A percentile compares a stretch with the other conserved stretches of the same genome.
Conservation (phyloP, 2,113 vertebrate species). For the Syngnathoides biaculeatus region DNA sequence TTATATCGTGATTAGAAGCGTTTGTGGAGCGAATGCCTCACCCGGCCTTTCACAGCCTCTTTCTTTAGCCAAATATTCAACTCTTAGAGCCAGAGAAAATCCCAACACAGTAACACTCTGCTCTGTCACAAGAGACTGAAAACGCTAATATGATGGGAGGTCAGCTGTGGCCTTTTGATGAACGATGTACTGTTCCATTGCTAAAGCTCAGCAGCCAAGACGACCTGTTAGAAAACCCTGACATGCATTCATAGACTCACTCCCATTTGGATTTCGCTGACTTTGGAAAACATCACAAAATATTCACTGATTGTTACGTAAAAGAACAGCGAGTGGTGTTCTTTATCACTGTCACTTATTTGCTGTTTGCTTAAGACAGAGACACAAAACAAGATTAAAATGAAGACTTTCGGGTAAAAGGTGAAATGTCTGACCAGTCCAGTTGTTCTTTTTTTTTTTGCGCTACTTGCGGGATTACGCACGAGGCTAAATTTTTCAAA, state of each 20-base stretch:
- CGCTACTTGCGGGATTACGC: background rate
- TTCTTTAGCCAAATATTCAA: slow-evolving; percentile 20
- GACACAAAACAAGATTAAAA: background rate
- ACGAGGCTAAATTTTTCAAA: too few species aligned
- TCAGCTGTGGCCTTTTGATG: background rate
- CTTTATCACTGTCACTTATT: background rate
- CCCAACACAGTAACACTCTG: slow-evolving; percentile 1
- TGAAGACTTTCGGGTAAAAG: background rate
- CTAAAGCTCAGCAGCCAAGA: background rate
- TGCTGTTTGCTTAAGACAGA: background rate
- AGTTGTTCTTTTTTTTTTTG: background rate
- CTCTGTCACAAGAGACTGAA: background rate
- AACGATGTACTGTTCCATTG: background rate
- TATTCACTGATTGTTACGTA: background rate
- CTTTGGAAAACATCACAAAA: background rate
- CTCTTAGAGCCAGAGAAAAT: background rate
- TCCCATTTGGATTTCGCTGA: background rate
- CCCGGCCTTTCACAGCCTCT: slow-evolving; percentile 7
- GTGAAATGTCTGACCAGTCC: background rate
- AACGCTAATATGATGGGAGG: background rate
- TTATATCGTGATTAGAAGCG: slow-evolving; percentile 20
- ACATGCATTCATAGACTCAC: background rate
- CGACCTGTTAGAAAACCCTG: background rate
- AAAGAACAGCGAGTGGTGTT: background rate
- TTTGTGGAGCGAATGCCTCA: slow-evolving; percentile 8